Evolutionary conservation across 2,888 invertebrate species (phyloP), one percentile per base, ranked within the genome.

Genomic region (Melanostoma scalare): DNA sequence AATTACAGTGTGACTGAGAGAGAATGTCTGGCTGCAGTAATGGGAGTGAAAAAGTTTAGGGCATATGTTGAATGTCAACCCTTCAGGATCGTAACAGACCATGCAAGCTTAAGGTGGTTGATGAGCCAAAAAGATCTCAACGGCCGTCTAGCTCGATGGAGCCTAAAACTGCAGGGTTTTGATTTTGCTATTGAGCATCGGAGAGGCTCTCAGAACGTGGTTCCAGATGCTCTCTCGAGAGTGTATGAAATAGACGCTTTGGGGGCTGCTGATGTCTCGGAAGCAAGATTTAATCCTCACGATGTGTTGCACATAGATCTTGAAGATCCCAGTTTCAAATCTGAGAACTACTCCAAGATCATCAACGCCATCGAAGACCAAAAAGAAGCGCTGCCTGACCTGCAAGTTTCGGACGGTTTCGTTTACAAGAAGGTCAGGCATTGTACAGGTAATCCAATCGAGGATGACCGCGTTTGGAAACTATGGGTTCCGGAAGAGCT

Each of bases 381-480:
- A 38, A 38, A 38, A 2, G 38, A 38, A 6, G 5, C 4, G 38
- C 38, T 38, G 38, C 5, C 4, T 38, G 38, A 38, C 6, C 38
- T 38, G 6, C 38, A 38, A 38, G 38, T 38, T 6, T 38, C 38
- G 2, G 6, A 38, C 6, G 38, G 38, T 38, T 38, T 6, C 38
- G 38, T 38, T 38, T 38, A 38, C 38, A 38, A 38, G 6, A 38
- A 4, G 6, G 38, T 38, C 38, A 38, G 38, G 38, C 38, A 38
- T 35, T 35, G 52, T 6, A 52, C 52, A 52, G 52, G 52, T 2
- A 52, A 52, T 52, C 52, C 33, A 0, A 38, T 38, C 38, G 6
- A 38, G 6, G 38, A 6, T 38, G 38, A 38, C 38, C 6, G 38
- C 3, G 6, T 50, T 2, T 71, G 60, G 71, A 60, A 48, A 10